These are phyloP conservation scores for Hypselothyrea guttata DNA, from an alignment of 2,888 invertebrate genomes.

Conservation along the genomic window DNA sequence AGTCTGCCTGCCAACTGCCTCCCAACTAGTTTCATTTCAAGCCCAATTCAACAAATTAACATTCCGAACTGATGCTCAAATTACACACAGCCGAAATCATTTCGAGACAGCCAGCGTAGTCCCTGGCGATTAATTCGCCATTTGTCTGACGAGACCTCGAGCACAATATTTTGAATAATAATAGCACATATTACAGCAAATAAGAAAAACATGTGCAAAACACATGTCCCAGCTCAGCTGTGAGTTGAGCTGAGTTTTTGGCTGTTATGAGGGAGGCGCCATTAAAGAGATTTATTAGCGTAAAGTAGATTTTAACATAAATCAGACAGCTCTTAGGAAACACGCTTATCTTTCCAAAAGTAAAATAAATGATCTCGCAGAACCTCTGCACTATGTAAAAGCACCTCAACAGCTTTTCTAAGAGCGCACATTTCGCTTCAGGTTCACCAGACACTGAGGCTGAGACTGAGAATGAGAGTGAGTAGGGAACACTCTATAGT, in stretches of 20 bases:
- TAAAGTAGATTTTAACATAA: constrained; percentile 64
- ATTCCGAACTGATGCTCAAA: too few species aligned
- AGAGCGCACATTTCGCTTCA: constrained; percentile 7
- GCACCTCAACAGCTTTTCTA: constrained; percentile 9
- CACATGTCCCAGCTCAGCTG: constrained; percentile 1
- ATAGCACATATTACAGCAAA: constrained; percentile 9
- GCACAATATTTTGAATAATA: constrained; percentile 25
- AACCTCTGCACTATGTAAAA: constrained; percentile 3
- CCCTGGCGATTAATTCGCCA: constrained; percentile 20
- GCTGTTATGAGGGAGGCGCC: too few species aligned
- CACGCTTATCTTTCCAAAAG: constrained; percentile 41
- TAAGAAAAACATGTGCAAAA: constrained; percentile 14
- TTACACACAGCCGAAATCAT: neutral
- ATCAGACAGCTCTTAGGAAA: constrained; percentile 52
- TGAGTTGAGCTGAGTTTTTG: constrained; percentile 12
- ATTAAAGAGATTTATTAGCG: constrained; percentile 59
- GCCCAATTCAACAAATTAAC: too few species aligned
- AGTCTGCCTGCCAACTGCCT: neutral
- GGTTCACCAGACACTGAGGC: neutral
- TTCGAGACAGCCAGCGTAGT: neutral
- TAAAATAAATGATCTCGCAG: constrained; percentile 51
- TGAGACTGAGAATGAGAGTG: neutral
- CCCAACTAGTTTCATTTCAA: neutral
- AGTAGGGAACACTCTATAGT: constrained; percentile 18
- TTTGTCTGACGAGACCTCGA: neutral